Base-by-base conservation (phyloP, 2,888 invertebrate species). In the Eupithecia pulchellata region DNA sequence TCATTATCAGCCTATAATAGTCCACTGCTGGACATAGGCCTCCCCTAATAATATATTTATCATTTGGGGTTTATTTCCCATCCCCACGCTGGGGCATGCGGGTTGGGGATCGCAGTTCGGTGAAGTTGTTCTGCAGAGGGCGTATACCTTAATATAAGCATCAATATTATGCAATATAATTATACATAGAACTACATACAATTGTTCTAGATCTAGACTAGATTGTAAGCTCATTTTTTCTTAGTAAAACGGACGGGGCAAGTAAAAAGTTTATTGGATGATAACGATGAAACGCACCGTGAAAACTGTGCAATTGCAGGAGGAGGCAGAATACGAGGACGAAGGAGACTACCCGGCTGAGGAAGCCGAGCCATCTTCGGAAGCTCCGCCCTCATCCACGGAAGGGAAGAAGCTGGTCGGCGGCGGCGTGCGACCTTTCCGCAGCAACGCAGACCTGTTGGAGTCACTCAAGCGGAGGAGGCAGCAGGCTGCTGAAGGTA, bases 381-480 rank as follows among this genome's bases (percentile, higher is more conserved):
- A 93, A 78, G 89, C 92, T 0, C 88, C 92, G 0, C 84, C 95
- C 0, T 95, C 96, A 0, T 97, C 97, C 8, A 96, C 96, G 29
- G 96, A 96, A 80, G 92, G 96, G 65, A 95, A 96, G 78, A 97
- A 97, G 81, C 95, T 96, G 79, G 89, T 96, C 0, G 95, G 93
- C 61, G 94, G 95, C 0, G 96, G 96, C 20, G 96, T 97, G 20
- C 91, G 97, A 68, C 97, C 97, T 0, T 97, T 97, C 95, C 95
- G 97, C 81, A 97, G 97, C 82, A 97, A 97, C 88, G 96, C 97
- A 71, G 97, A 97, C 81, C 94, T 97, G 34, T 89, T 97, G 61
- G 97, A 96, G 68, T 95, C 96, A 0, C 90, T 97, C 71, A 97
- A 97, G 87, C 96, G 96, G 81, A 95, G 97, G 82, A 95, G 97